Evolutionary conservation across 2,797 vertebrate genomes (phyloP), one percentile per base, ranked within the genome.

Genomic region (Hoplostethus atlanticus): DNA sequence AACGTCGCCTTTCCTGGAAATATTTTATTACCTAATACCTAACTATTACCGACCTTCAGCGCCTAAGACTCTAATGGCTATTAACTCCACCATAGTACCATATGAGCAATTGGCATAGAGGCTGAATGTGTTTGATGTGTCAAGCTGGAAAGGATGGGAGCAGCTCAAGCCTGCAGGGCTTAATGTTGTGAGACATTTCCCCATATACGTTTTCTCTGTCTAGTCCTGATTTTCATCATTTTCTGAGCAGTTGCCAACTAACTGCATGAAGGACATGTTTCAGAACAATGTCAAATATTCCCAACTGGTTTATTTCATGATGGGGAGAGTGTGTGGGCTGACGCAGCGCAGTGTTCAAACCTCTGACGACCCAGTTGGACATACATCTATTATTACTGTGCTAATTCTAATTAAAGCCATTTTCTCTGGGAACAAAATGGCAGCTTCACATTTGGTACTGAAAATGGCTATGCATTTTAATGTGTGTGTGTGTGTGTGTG

Each of bases 381-480:
- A 17, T 16, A 70, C 70, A 74, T 68, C 77, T 80, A 72, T 79
- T 78, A 86, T 71, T 68, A 44, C 79, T 40, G 58, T 6, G 53
- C 80, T 84, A 47, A 68, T 84, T 91, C 80, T 87, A 84, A 89
- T 90, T 71, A 84, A 84, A 84, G 86, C 82, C 67, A 89, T 85
- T 80, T 90, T 78, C 75, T 89, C 67, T 64, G 28, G 67, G 81
- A 89, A 89, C 88, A 89, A 87, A 91, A 86, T 81, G 82, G 77
- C 85, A 83, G 80, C 72, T 72, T 70, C 73, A 63, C 81, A 82
- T 85, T 53, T 76, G 60, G n/a, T 54, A 54, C 61, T 70, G 47
- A 21, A 88, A 77, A 75, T 40, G 69, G 64, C 64, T n/a, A 38
- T 64, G 79, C 56, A 59, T 80, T 77, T 64, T 66, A 51, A 83